A percentile compares a stretch with the other conserved stretches of the same genome.
These are phyloP conservation scores for Orestias chungarensis DNA, from an alignment of 2,797 vertebrate genomes.

Conservation along the genomic window DNA sequence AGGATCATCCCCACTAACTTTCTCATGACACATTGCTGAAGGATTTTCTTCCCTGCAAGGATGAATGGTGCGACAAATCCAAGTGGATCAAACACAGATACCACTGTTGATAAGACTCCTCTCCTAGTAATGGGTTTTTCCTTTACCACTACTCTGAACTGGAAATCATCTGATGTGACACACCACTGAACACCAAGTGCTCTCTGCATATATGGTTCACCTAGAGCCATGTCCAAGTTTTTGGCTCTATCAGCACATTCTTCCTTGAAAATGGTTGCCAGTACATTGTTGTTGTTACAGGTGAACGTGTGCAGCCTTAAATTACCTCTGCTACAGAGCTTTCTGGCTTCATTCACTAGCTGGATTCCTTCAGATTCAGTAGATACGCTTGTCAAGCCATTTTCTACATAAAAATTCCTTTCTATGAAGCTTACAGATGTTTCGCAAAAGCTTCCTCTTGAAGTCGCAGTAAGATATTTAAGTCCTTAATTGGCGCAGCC, in stretches of 20 bases:
- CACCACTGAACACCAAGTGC: conserved; percentile 29
- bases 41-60: conserved; percentile 4
- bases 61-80: conserved; percentile 1
- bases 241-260: conserved; percentile 17
- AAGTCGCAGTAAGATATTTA: not conserved
- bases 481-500: too few relatives aligned
- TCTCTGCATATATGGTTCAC: conserved; percentile 21
- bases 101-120: conserved; percentile 9
- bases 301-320: not conserved
- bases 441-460: not conserved
- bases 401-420: not conserved
- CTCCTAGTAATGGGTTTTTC: conserved; percentile 4
- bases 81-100: conserved; percentile 2
- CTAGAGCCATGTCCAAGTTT: conserved; percentile 19
- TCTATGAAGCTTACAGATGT: not conserved
- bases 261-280: conserved; percentile 3
- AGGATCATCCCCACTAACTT: conserved; percentile 5
- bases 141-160: not conserved
- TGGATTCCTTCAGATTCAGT: not conserved
- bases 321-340: not conserved
- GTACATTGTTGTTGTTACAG: not conserved
- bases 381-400: not conserved
- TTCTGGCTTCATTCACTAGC: not conserved
- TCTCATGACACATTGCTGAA: not conserved
- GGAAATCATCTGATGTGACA: conserved; percentile 3